Conservation (phyloP, 2,888 invertebrate species). For the Acleris emargana region DNA sequence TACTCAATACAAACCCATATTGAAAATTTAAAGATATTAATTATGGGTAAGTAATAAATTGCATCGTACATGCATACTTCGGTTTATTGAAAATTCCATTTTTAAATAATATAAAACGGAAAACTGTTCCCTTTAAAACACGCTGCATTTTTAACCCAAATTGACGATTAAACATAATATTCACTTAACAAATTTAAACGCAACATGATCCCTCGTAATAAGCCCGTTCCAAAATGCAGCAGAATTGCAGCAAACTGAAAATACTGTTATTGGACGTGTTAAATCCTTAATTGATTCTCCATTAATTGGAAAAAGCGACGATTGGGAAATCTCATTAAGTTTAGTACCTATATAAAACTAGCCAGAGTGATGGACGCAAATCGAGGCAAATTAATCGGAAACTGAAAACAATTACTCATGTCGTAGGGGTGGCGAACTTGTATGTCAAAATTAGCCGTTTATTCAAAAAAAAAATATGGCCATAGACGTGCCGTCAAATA, state of each 20-base stretch:
- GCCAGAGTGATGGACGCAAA: constrained; percentile 4
- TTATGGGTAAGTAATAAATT: too few species aligned
- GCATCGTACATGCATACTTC: too few species aligned
- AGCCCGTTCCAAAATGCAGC: constrained; percentile 44
- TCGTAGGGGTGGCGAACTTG: background rate
- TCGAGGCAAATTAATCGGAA: constrained; percentile 13
- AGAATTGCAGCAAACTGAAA: constrained; percentile 38
- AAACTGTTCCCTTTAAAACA: too few species aligned
- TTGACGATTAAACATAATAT: too few species aligned
- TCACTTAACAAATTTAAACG: background rate
- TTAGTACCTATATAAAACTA: constrained; percentile 36
- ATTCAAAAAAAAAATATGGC: too few species aligned
- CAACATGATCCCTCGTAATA: constrained; percentile 34
- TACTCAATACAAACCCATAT: too few species aligned
- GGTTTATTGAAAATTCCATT: too few species aligned
- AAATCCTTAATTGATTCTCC: constrained; percentile 68
- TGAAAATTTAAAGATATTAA: too few species aligned
- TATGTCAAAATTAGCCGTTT: too few species aligned
- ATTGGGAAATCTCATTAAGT: constrained; percentile 56
- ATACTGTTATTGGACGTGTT: constrained; percentile 64
- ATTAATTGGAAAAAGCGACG: constrained; percentile 69
- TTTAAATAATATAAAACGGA: too few species aligned
- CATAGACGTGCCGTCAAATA: too few species aligned
- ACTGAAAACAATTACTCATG: constrained; percentile 17
- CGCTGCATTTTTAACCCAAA: too few species aligned